These are phyloP conservation scores for Mesitornis unicolor DNA, from an alignment of 2,113 vertebrate genomes.

Conservation along the genomic window DNA sequence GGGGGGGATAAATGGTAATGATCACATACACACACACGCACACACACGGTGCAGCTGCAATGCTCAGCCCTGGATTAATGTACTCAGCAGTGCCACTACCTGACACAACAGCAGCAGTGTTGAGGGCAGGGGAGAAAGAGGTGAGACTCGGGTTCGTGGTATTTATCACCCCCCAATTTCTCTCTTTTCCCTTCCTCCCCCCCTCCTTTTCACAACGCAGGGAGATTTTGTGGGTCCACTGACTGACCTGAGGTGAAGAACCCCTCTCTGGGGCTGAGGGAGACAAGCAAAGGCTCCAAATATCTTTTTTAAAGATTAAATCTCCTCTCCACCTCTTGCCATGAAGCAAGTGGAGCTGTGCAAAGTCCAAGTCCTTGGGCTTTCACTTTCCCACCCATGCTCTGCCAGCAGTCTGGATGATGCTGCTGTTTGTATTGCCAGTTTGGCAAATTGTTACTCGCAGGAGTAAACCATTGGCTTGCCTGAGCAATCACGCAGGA, in stretches of 20 bases:
- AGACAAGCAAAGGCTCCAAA: background rate
- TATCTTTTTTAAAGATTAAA: background rate
- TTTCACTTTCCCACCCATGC: background rate
- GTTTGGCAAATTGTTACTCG: background rate
- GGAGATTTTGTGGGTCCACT: background rate
- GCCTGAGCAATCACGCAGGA: background rate
- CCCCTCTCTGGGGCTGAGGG: background rate
- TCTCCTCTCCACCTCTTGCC: rapidly evolving
- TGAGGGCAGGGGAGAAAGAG: conserved; percentile 27
- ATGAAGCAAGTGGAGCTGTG: background rate
- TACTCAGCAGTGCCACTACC: conserved; percentile 78
- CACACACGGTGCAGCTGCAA: conserved; percentile 31
- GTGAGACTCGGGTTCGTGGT: background rate
- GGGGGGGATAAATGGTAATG: conserved; percentile 29
- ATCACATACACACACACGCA: background rate
- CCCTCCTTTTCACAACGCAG: background rate
- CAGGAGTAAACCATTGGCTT: background rate
- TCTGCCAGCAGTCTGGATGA: background rate
- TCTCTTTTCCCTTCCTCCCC: background rate
- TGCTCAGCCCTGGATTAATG: conserved; percentile 57
- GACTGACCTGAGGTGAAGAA: background rate
- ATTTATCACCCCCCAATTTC: background rate
- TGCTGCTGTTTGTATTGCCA: background rate
- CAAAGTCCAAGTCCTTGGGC: background rate
- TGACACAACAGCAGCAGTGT: conserved; percentile 74